Evolutionary conservation across 2,797 vertebrate genomes (phyloP).

Genomic region (Helostoma temminkii): DNA sequence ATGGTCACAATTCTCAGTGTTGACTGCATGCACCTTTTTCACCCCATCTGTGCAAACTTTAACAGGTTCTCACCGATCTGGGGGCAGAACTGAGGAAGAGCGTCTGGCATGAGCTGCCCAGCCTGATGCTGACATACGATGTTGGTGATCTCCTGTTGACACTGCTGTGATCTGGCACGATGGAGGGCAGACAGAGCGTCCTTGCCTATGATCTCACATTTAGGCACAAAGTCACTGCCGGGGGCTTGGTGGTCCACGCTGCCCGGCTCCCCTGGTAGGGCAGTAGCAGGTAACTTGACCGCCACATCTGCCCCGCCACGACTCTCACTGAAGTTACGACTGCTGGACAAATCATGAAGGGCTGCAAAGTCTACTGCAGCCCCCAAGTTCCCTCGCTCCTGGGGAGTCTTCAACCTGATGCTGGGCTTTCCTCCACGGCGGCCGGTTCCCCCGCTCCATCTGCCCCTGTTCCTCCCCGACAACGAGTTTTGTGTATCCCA

Average conservation of each 20-base stretch:
- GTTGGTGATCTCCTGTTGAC: conserved; percentile 94
- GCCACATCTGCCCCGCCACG: conserved; percentile 69
- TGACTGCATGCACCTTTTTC: neutral
- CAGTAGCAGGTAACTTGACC: conserved; percentile 72
- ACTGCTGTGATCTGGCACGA: conserved; percentile 90
- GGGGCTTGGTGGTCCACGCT: conserved; percentile 93
- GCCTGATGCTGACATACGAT: conserved; percentile 95
- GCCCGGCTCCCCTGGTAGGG: conserved; percentile 90
- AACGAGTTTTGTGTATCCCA: conserved; percentile 87
- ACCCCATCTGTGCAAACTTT: neutral
- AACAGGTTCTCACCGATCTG: conserved; percentile 86
- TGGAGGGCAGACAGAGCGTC: conserved; percentile 94
- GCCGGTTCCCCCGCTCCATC: conserved; percentile 85
- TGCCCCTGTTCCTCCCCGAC: conserved; percentile 81
- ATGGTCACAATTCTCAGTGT: neutral
- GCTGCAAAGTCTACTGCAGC: conserved; percentile 48
- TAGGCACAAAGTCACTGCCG: conserved; percentile 90
- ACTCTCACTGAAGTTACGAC: conserved; percentile 88
- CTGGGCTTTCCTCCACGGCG: conserved; percentile 75
- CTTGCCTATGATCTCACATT: conserved; percentile 94
- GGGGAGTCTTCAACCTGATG: conserved; percentile 68
- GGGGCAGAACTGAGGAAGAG: conserved; percentile 92
- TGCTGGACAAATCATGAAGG: conserved; percentile 87
- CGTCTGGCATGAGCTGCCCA: conserved; percentile 91
- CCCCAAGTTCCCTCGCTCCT: conserved; percentile 57